Base-by-base conservation (phyloP, 2,797 vertebrate species). In the Pampus argenteus region DNA sequence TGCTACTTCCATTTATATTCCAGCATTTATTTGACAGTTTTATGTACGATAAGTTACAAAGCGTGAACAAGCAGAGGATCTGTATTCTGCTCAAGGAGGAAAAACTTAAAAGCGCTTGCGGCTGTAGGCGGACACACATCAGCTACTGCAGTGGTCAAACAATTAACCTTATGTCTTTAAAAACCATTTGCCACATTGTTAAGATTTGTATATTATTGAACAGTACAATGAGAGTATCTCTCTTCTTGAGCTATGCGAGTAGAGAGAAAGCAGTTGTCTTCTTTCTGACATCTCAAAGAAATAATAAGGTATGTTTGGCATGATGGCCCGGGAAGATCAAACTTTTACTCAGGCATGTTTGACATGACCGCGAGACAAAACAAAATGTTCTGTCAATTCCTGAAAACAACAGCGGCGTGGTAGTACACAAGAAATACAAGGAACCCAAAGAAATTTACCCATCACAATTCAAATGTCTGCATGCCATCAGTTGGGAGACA, bases 401-500 rank as follows among this genome's bases (percentile, higher is more conserved):
- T 69, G 51, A 71, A 90, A 87, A 79, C 20, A 83, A 66, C 61
- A 57, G 69, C 50, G 79, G 69, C 59, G 80, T 52, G 47, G 62
- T 48, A 26, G 76, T 71, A 57, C 77, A 78, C 64, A 81, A 83
- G 57, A 81, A 82, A 86, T 48, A 84, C 61, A 63, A 71, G 45
- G 49, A 78, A 71, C 71, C 75, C 61, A 64, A 71, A 68, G 76
- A 88, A 66, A 87, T 72, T 48, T 44, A 83, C 45, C 66, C 77
- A 76, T 85, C 81, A 82, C 65, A 84, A 81, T 85, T 75, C 79
- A 73, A 80, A 88, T 86, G 80, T 86, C 85, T 78, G 79, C 69
- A 70, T 73, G 66, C 79, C 74, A 82, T 78, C 69, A 65, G 52
- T 76, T 82, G 68, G 73, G 70, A 86, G 79, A 80, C 74, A 70